These are phyloP conservation scores for Thereva unica DNA, from an alignment of 2,888 invertebrate species.

Conservation along the genomic window DNA sequence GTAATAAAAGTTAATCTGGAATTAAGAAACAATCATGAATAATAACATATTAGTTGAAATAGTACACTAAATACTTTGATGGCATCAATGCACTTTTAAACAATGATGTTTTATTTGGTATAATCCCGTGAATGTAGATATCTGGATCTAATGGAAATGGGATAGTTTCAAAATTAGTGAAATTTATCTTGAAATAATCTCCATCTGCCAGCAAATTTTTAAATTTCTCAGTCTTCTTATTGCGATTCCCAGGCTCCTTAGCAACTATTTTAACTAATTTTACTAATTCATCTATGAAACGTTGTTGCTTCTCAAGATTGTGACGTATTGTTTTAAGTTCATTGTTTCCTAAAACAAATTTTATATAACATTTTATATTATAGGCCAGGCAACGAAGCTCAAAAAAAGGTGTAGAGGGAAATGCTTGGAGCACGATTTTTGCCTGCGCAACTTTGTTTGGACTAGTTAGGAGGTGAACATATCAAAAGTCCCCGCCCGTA, in stretches of 20 bases:
- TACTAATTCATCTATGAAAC: slow-evolving; percentile 89
- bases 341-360: slow-evolving; percentile 61
- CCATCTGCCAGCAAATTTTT: slow-evolving; percentile 81
- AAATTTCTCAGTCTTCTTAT: slow-evolving; percentile 88
- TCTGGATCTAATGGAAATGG: slow-evolving; percentile 95
- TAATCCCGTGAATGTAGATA: slow-evolving; percentile 83
- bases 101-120: slow-evolving; percentile 85
- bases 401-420: no score
- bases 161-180: slow-evolving; percentile 87
- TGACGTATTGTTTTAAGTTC: slow-evolving; percentile 75
- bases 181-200: slow-evolving; percentile 82
- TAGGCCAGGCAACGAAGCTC: no score
- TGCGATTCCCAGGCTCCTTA: slow-evolving; percentile 87
- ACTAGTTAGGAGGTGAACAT: no score
- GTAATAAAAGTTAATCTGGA: slow-evolving; percentile 81
- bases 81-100: slow-evolving; percentile 98
- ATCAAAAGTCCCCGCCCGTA: no score
- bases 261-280: slow-evolving; percentile 85
- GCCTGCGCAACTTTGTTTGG: no score
- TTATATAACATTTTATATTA: not conserved
- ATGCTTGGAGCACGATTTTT: no score
- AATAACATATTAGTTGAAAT: slow-evolving; percentile 6
- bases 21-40: slow-evolving; percentile 7
- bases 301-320: slow-evolving; percentile 82
- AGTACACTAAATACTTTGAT: slow-evolving; percentile 61